phyloP scores from a whole-genome alignment of 2,888 invertebrate species.

The Luperina nickerlii region DNA sequence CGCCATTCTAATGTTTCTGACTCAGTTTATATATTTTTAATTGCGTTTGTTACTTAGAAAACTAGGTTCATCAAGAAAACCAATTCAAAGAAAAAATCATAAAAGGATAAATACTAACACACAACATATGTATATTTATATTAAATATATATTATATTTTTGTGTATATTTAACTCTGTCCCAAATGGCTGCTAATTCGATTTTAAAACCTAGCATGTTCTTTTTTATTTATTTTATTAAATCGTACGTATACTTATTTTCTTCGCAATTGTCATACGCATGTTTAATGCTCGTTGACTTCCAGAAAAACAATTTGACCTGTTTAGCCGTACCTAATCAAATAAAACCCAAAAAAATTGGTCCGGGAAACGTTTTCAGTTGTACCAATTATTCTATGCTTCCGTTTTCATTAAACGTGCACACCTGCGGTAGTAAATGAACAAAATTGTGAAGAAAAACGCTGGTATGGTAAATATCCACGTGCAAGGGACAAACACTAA shows the following conservation, averaged over 20 bases:
- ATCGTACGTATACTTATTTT: neutral
- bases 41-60: conserved; percentile 16
- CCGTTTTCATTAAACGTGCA: conserved; percentile 33
- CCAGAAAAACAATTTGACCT: conserved; percentile 23
- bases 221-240: conserved; percentile 9
- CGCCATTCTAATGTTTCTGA: conserved; percentile 33
- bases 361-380: conserved; percentile 16
- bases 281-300: conserved; percentile 34
- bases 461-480: conserved; percentile 1
- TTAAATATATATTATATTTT: too few species aligned
- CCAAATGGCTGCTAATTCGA: neutral
- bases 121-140: too few species aligned
- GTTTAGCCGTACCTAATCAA: conserved; percentile 41
- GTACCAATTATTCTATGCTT: conserved; percentile 35
- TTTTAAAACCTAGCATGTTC: conserved; percentile 11
- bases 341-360: conserved; percentile 27
- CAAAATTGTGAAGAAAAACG: neutral
- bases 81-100: conserved; percentile 6
- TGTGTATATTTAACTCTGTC: conserved; percentile 9
- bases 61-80: conserved; percentile 7
- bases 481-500: neutral
- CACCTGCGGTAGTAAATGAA: neutral
- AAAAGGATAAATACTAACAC: neutral
- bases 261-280: conserved; percentile 9
- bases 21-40: conserved; percentile 38